These are phyloP conservation scores for Hassar affinis DNA, from an alignment of 2,113 vertebrate species.

Conservation along the genomic window DNA sequence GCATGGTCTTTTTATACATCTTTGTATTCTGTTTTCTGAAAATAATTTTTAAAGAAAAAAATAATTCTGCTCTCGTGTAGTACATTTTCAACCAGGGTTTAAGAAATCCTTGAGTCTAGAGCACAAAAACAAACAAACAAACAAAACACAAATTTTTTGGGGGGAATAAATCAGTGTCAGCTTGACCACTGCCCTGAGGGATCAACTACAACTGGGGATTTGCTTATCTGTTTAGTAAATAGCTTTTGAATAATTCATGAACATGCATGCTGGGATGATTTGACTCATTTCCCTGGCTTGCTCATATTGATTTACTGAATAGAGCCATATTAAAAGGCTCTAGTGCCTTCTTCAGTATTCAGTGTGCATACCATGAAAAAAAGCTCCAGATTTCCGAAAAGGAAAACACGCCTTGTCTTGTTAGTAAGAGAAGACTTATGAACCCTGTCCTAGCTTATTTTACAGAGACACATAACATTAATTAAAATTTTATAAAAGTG, in stretches of 20 bases:
- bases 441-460: not conserved
- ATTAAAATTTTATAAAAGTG: not conserved
- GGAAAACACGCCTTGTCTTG: not conserved
- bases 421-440: not conserved
- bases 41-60: not conserved
- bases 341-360: slow-evolving; percentile 27
- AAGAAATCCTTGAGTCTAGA: not conserved
- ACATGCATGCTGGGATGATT: slow-evolving; percentile 34
- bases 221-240: slow-evolving; percentile 36
- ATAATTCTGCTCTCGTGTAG: not conserved
- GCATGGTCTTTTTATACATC: not conserved
- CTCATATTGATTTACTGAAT: slow-evolving; percentile 42
- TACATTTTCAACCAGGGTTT: not conserved
- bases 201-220: slow-evolving; percentile 30
- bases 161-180: slow-evolving; percentile 12
- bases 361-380: not conserved
- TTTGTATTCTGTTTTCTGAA: not conserved
- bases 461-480: not conserved
- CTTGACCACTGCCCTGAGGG: slow-evolving; percentile 15
- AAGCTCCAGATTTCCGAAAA: not conserved
- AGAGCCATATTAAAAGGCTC: slow-evolving; percentile 35
- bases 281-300: slow-evolving; percentile 29
- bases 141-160: slow-evolving; percentile 14
- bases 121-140: not conserved
- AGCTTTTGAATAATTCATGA: slow-evolving; percentile 41